A percentile compares a stretch with the other conserved stretches of the same genome.
phyloP scores from a whole-genome alignment of 2,888 invertebrate species.

The Drosophila nigricruria region DNA sequence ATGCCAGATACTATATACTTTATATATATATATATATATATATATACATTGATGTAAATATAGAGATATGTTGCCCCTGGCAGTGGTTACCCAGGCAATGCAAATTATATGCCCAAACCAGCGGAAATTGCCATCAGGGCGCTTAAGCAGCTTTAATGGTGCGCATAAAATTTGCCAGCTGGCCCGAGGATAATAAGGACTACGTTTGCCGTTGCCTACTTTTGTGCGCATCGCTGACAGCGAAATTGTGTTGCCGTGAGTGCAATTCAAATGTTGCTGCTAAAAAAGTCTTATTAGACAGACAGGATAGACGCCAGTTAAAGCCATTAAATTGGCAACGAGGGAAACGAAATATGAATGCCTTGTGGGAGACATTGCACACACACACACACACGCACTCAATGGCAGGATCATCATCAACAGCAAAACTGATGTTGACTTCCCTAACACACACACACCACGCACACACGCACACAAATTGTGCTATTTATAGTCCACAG shows the following conservation, averaged over 20 bases:
- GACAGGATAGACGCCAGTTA: slow-evolving; percentile 17
- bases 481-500: slow-evolving; percentile 65
- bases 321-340: slow-evolving; percentile 24
- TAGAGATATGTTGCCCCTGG: slow-evolving; percentile 31
- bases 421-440: slow-evolving; percentile 10
- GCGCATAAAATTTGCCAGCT: slow-evolving; percentile 58
- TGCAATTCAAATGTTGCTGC: slow-evolving; percentile 57
- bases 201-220: slow-evolving; percentile 61
- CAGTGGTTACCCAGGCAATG: slow-evolving; percentile 48
- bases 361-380: slow-evolving; percentile 4
- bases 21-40: slow-evolving; percentile 6
- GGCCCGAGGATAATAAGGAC: slow-evolving; percentile 44
- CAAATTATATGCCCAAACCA: slow-evolving; percentile 34
- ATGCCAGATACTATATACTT: slow-evolving; percentile 17
- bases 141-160: slow-evolving; percentile 74
- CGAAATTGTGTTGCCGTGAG: slow-evolving; percentile 52
- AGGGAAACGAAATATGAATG: slow-evolving; percentile 22
- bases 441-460: slow-evolving; percentile 4
- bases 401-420: slow-evolving; percentile 5
- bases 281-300: slow-evolving; percentile 58
- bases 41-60: slow-evolving; percentile 1
- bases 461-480: slow-evolving; percentile 25
- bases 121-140: slow-evolving; percentile 57
- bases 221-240: slow-evolving; percentile 46
- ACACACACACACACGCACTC: background rate